Conservation (phyloP, 2,797 vertebrate genomes). For the Ambastaia sidthimunki region DNA sequence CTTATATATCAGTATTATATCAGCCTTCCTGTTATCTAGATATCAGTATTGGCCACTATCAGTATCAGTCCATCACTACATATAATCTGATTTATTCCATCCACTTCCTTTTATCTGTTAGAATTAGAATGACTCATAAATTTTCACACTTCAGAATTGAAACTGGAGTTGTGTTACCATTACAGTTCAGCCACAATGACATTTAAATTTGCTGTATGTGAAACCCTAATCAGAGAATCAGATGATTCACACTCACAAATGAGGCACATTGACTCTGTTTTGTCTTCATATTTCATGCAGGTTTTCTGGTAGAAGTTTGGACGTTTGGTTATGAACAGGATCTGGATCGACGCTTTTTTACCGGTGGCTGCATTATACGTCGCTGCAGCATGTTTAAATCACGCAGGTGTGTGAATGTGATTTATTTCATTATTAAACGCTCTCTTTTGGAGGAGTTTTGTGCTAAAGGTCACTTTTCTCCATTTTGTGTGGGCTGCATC, state of each 20-base stretch:
- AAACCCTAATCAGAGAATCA: conserved; percentile 15
- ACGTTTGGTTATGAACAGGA: conserved; percentile 61
- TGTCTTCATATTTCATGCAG: neutral
- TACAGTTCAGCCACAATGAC: conserved; percentile 4
- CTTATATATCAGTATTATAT: no score
- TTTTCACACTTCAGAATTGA: neutral
- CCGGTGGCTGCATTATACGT: conserved; percentile 62
- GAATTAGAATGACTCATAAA: neutral
- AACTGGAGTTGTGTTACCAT: conserved; percentile 6
- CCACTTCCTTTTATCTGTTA: neutral
- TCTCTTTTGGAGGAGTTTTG: neutral
- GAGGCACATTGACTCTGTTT: neutral
- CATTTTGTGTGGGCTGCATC: conserved; percentile 7
- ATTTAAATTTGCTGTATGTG: conserved; percentile 19
- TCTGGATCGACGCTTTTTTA: conserved; percentile 40
- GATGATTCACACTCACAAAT: conserved; percentile 9
- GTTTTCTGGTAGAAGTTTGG: conserved; percentile 50
- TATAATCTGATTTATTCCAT: neutral
- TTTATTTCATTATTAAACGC: neutral
- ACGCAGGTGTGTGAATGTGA: conserved; percentile 70
- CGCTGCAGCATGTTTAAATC: conserved; percentile 54
- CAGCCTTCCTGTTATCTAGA: neutral
- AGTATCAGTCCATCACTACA: neutral
- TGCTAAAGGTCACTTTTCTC: conserved; percentile 31
- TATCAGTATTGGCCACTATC: neutral